Percentiles rank a stretch among this genome's conserved stretches.
Conservation (phyloP, 2,888 invertebrate species). For the Dichetophora obliterata region DNA sequence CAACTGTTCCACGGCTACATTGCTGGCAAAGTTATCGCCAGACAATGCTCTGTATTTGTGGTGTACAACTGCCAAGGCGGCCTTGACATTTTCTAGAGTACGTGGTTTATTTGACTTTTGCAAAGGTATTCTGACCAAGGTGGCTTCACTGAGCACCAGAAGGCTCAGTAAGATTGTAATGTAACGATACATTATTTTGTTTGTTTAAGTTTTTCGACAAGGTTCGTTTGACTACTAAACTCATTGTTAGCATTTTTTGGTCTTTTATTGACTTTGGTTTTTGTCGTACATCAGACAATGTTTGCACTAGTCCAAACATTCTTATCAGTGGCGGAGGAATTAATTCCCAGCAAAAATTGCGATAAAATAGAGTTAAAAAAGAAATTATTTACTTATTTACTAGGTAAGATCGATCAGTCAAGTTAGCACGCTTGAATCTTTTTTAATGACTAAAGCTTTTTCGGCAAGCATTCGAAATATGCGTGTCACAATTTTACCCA, state of each 20-base stretch:
- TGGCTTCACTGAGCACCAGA: conserved; percentile 14
- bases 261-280: background rate
- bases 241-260: background rate
- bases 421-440: background rate
- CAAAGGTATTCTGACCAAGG: conserved; percentile 31
- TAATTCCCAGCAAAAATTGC: background rate
- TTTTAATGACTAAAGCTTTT: background rate
- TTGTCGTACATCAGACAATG: too few species aligned
- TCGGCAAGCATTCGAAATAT: background rate
- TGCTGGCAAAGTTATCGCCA: background rate
- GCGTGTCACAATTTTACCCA: too few species aligned
- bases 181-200: conserved; percentile 24
- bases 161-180: conserved; percentile 13
- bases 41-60: conserved; percentile 44
- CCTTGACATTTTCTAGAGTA: conserved; percentile 35
- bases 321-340: background rate
- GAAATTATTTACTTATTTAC: background rate
- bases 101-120: conserved; percentile 27
- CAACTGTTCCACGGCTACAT: conserved; percentile 72
- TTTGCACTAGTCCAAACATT: background rate
- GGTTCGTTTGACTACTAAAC: background rate
- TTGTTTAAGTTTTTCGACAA: background rate
- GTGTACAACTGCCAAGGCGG: conserved; percentile 45
- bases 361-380: background rate
- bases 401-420: background rate